Conservation (phyloP, 2,888 invertebrate species). For the Calliphora vomitoria region DNA sequence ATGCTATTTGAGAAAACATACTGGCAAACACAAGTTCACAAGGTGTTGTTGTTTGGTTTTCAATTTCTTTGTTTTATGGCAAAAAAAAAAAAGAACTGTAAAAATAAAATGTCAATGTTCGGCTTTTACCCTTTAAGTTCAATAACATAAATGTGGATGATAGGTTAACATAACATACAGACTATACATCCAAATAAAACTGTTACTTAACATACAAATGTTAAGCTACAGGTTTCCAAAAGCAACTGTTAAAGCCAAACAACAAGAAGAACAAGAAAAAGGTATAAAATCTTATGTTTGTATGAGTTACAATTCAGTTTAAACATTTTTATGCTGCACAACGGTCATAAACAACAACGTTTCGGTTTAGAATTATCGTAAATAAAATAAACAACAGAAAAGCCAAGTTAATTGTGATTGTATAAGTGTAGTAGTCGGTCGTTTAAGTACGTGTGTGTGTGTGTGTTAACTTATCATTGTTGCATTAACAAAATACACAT, state of each 20-base stretch:
- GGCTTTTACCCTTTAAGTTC: too few relatives aligned
- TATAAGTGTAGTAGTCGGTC: neutral
- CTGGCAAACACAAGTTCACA: neutral
- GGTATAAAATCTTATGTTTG: slow-evolving; percentile 61
- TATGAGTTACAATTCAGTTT: slow-evolving; percentile 56
- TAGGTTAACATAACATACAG: slow-evolving; percentile 12
- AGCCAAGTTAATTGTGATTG: neutral
- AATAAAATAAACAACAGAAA: slow-evolving; percentile 19
- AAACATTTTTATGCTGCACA: slow-evolving; percentile 58
- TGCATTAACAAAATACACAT: slow-evolving; percentile 5
- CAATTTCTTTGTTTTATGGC: neutral
- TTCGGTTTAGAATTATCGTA: slow-evolving; percentile 21
- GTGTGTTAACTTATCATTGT: slow-evolving; percentile 17
- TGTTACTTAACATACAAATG: slow-evolving; percentile 5
- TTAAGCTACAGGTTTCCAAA: slow-evolving; percentile 11
- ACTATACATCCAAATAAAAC: neutral
- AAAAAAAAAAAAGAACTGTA: neutral
- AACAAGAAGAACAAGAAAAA: slow-evolving; percentile 40
- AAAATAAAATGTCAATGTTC: too few relatives aligned
- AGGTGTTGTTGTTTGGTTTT: neutral
- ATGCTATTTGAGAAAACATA: neutral
- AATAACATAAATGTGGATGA: slow-evolving; percentile 31
- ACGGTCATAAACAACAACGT: slow-evolving; percentile 53
- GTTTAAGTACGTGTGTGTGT: neutral
- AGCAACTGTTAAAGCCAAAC: slow-evolving; percentile 20